phyloP scores from a whole-genome alignment of 2,797 vertebrate genomes.

The Urocyon cinereoargenteus region DNA sequence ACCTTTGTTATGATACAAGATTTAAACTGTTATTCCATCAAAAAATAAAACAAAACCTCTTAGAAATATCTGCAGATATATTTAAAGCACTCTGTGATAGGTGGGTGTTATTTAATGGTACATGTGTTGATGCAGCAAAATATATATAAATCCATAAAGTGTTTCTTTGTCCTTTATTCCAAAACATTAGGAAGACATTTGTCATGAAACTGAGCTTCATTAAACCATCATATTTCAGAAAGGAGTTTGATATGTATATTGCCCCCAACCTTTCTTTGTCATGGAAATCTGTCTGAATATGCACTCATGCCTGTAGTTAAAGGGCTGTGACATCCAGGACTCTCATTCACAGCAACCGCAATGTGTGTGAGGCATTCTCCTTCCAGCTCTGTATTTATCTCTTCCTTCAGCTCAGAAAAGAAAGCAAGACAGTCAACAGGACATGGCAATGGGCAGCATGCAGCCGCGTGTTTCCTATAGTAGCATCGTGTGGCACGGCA shows the following conservation, averaged over 20 bases:
- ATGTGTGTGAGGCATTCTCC: neutral
- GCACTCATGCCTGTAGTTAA: neutral
- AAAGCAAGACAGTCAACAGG: neutral
- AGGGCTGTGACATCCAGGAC: no score
- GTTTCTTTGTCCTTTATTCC: slow-evolving; percentile 70
- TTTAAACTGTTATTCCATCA: slow-evolving; percentile 82
- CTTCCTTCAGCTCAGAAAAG: neutral
- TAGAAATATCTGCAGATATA: slow-evolving; percentile 84
- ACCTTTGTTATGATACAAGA: slow-evolving; percentile 84
- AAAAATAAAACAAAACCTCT: slow-evolving; percentile 81
- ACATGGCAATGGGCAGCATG: neutral
- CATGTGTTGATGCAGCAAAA: slow-evolving; percentile 83
- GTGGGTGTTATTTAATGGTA: slow-evolving; percentile 69
- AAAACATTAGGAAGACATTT: slow-evolving; percentile 78
- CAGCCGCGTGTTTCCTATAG: no score
- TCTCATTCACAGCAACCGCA: neutral
- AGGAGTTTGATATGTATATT: slow-evolving; percentile 51
- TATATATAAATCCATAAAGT: slow-evolving; percentile 80
- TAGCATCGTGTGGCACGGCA: neutral
- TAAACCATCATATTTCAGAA: slow-evolving; percentile 68
- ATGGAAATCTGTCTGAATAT: neutral
- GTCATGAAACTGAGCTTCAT: slow-evolving; percentile 62
- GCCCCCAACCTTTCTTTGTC: neutral
- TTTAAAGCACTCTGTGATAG: slow-evolving; percentile 66
- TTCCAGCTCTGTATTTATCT: neutral